Percentiles rank a stretch among this genome's conserved stretches.
These are phyloP conservation scores for Euproctis similis DNA, from an alignment of 2,888 invertebrate species.

Conservation along the genomic window DNA sequence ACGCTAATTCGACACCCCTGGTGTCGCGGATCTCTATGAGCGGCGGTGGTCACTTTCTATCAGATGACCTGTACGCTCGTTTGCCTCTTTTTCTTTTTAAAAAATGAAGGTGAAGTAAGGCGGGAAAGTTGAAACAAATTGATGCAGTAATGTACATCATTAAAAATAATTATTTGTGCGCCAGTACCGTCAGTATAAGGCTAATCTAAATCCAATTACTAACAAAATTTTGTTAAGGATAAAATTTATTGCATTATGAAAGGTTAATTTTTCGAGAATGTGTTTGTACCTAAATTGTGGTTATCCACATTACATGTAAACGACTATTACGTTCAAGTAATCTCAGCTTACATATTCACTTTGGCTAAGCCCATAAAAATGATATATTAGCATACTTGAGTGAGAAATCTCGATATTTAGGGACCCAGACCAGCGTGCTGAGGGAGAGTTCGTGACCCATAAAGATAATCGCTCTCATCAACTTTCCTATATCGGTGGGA, in stretches of 20 bases:
- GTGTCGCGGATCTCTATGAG: too few relatives aligned
- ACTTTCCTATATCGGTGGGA: slow-evolving; percentile 49
- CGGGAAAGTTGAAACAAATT: too few relatives aligned
- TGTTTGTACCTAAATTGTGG: slow-evolving; percentile 24
- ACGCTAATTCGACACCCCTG: too few relatives aligned
- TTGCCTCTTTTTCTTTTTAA: too few relatives aligned
- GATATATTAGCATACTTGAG: slow-evolving; percentile 59
- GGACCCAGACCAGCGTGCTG: slow-evolving; percentile 38
- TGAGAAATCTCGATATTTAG: slow-evolving; percentile 48
- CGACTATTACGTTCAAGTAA: slow-evolving; percentile 62
- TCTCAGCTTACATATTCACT: slow-evolving; percentile 69
- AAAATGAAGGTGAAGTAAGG: too few relatives aligned
- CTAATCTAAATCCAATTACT: too few relatives aligned
- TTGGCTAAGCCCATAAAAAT: slow-evolving; percentile 65
- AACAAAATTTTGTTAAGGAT: too few relatives aligned
- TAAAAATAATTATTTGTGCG: too few relatives aligned
- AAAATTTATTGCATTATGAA: slow-evolving; percentile 20
- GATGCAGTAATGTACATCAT: too few relatives aligned
- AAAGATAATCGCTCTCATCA: slow-evolving; percentile 68
- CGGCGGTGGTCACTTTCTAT: too few relatives aligned
- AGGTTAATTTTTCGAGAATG: slow-evolving; percentile 19
- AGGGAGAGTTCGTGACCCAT: slow-evolving; percentile 48
- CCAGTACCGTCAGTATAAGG: too few relatives aligned
- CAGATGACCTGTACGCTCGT: too few relatives aligned
- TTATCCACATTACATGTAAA: slow-evolving; percentile 47